Conservation (phyloP, 2,888 invertebrate species). For the Leistus spinibarbis region DNA sequence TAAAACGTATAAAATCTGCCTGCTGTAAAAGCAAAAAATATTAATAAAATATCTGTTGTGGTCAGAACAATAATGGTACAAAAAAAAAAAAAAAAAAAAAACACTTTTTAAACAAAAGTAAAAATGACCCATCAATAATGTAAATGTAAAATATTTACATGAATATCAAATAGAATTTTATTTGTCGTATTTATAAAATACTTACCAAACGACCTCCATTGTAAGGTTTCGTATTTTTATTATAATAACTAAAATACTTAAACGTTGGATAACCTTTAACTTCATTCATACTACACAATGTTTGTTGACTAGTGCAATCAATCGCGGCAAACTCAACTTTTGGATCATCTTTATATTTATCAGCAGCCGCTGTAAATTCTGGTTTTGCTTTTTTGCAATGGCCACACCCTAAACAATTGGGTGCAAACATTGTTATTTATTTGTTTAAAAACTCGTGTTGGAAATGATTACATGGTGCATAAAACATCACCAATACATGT, state of each 20-base stretch:
- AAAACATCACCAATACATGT: constrained; percentile 88
- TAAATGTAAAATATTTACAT: background rate
- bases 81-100: background rate
- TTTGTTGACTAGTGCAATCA: constrained; percentile 71
- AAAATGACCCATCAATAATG: background rate
- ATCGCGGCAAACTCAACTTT: constrained; percentile 82
- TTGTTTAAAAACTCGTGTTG: background rate
- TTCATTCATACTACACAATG: constrained; percentile 71
- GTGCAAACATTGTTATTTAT: constrained; percentile 36
- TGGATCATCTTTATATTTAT: constrained; percentile 74
- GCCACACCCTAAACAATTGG: constrained; percentile 75
- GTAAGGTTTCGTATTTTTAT: constrained; percentile 72
- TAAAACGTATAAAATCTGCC: constrained; percentile 70
- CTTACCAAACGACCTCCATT: constrained; percentile 75
- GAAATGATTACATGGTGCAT: constrained; percentile 82
- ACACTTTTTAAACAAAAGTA: background rate
- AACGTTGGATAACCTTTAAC: constrained; percentile 87
- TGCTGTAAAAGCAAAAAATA: constrained; percentile 60
- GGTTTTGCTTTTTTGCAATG: constrained; percentile 90
- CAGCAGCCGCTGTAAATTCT: constrained; percentile 77
- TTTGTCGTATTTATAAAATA: constrained; percentile 23
- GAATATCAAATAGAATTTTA: no score
- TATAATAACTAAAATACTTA: constrained; percentile 83
- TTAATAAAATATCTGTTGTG: constrained; percentile 20
- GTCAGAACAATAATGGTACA: no score